Evolutionary conservation across 2,113 vertebrate genomes (phyloP).

Genomic region (Archocentrus centrarchus): DNA sequence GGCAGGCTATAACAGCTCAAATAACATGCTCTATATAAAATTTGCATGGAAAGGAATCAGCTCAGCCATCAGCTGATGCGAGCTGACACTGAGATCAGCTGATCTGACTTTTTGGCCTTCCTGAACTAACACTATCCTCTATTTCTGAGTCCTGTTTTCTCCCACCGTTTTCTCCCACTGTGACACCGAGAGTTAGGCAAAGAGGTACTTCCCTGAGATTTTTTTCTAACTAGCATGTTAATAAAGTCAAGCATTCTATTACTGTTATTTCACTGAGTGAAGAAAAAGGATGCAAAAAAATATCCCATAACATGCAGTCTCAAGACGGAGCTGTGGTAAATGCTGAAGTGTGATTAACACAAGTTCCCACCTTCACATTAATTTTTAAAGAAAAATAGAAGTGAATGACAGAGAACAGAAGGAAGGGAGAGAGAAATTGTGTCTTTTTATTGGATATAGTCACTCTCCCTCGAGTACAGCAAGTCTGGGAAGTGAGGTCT

Average conservation of each 20-base stretch:
- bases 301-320: not conserved
- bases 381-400: not conserved
- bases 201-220: not conserved
- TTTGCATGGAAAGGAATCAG: not conserved
- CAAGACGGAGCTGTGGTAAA: not conserved
- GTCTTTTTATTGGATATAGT: conserved; percentile 5
- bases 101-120: not conserved
- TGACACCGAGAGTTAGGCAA: not conserved
- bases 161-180: not conserved
- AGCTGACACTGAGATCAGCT: not conserved
- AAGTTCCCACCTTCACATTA: not conserved
- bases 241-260: not conserved
- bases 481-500: not conserved
- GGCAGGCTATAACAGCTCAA: not conserved
- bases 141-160: not conserved
- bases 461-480: not conserved
- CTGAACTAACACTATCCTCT: not conserved
- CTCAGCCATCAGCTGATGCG: not conserved
- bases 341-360: conserved; percentile 28
- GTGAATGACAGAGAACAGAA: not conserved
- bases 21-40: not conserved
- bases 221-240: not conserved
- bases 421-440: not conserved
- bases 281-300: not conserved
- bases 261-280: not conserved